Base-by-base conservation (phyloP, 2,888 invertebrate genomes). In the Diabrotica balteata region DNA sequence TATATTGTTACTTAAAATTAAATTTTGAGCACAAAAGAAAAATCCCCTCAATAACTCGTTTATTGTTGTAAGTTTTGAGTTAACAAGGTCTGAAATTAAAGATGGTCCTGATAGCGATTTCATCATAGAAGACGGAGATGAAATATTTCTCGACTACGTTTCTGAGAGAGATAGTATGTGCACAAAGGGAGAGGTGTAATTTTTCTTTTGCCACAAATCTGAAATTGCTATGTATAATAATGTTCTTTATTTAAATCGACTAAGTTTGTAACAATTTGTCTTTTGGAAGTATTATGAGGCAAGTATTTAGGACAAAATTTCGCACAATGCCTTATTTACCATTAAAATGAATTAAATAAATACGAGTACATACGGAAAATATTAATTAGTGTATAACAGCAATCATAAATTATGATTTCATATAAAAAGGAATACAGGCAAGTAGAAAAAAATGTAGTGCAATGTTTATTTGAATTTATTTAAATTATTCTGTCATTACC, bases 31-130 rank as follows among this genome's bases (percentile, higher is more conserved):
- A 72, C 70, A 72, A 71, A 72, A 73, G 75, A 74, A 74, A 74
- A 74, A 76, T 75, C 72, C 75, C 73, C 74, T 72, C 75, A 75
- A 76, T 76, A 77, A 73, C 74, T 73, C 73, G 71, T 76, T 77
- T 77, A 77, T 78, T 77, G 77, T 77, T 77, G 78, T 79, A 80
- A 80, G 76, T 80, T 77, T 32, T 77, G 78, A 80, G 80, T 80
- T 80, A 80, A 80, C 80, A 81, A 80, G 79, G 80, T 81, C 83
- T 84, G 85, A 87, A 87, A 87, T 88, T 87, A 87, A 87, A 88
- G 88, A 88, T 88, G 85, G 86, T 84, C 84, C 86, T 85, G 88
- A 87, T 87, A 88, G 86, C 85, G 85, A 83, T 86, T 86, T 86
- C 85, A 87, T 87, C 86, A 86, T 82, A 81, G 79, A 79, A 77